Percentiles rank a stretch among this genome's conserved stretches.
Conservation (phyloP, 1,140 invertebrate species). For the Magallana gigas region DNA sequence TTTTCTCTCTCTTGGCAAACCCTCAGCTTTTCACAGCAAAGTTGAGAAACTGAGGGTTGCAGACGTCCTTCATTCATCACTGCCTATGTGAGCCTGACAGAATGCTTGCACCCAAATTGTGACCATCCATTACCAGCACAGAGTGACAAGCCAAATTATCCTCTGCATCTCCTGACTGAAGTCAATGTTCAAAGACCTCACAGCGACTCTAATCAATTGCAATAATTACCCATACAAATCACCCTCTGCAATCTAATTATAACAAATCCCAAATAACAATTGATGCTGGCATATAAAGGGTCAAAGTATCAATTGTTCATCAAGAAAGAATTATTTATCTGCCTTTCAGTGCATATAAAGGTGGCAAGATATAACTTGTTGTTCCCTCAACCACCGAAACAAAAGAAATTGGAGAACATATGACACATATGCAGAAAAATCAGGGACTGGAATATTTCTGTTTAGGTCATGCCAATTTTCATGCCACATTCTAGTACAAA, state of each 20-base stretch:
- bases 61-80: constrained; percentile 18
- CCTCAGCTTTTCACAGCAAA: not conserved
- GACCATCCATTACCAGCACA: constrained; percentile 10
- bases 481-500: not conserved
- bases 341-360: not conserved
- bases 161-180: not conserved
- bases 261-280: constrained; percentile 5
- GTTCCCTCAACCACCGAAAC: no score
- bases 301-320: not conserved
- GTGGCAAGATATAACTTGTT: not conserved
- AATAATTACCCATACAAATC: constrained; percentile 20
- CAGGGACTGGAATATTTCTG: not conserved
- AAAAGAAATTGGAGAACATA: no score
- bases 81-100: not conserved
- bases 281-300: constrained; percentile 22
- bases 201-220: constrained; percentile 15
- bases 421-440: not conserved
- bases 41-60: not conserved
- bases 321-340: not conserved
- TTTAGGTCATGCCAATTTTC: not conserved
- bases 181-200: constrained; percentile 30
- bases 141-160: constrained; percentile 32
- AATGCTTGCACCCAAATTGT: constrained; percentile 12
- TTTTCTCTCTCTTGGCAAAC: constrained; percentile 12
- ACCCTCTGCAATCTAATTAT: not conserved